Evolutionary conservation across 2,888 invertebrate genomes (phyloP), one percentile per base, ranked within the genome.

Genomic region (Stenchaetothrips biformis): DNA sequence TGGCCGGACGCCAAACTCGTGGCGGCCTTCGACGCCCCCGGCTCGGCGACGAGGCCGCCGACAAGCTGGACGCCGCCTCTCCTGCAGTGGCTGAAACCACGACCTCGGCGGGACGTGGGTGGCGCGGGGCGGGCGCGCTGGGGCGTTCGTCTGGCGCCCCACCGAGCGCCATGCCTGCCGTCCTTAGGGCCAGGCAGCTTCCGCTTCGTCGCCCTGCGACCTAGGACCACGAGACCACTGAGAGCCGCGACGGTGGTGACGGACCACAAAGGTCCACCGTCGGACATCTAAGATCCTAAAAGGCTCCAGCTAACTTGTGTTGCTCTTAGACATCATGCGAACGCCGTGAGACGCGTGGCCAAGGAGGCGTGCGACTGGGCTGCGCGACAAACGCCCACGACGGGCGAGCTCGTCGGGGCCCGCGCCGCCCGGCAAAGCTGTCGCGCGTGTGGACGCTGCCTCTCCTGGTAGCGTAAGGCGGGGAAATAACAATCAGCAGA

Each of bases 11-110:
- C 94, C 13, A 93, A 94, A 16, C 89, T 95, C 25, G 91, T 93
- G 82, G 92, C 95, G 2, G 92, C 94, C n/a, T n/a, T n/a, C n/a
- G 11, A 91, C 93, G 53, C 95, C 95, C 78, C 93, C 93, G 79
- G 89, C 92, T 80, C 89, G 94, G n/a, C 81, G 93, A 94, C 27
- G 96, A 96, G 85, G 94, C 94, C 80, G 91, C 94, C 47, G 92
- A 94, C 82, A 90, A 95, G 80, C 92, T 95, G 84, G 94, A 94
- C 77, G 92, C 94, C 77, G 96, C 96, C 80, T 91, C n/a, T 94
- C 21, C 21, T 7, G 67, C 9, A 74, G 25, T 74, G 67, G 86
- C 86, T 9, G 84, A 86, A n/a, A 78, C 83, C 84, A 80, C 84
- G 84, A 83, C 83, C 84, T 21, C 37, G 37, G 37, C 85, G 85